Base-by-base conservation (phyloP, 2,888 invertebrate genomes). In the Limulus polyphemus region DNA sequence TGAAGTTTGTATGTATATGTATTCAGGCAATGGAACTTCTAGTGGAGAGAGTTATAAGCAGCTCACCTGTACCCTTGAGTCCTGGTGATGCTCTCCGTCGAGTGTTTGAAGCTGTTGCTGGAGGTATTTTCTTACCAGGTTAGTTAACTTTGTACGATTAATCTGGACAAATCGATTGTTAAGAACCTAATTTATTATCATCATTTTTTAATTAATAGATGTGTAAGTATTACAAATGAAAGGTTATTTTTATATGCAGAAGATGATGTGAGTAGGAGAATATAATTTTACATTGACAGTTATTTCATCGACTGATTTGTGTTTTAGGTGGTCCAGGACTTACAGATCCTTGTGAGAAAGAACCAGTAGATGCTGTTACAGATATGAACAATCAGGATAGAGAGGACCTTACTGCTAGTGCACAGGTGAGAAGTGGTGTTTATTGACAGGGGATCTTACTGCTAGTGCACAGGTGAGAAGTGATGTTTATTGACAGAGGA, bases 341-440 rank as follows among this genome's bases (percentile, higher is more conserved):
- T 64, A 81, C 89, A 50, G 99, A 99, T 82, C 98, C 98, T 7
- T 99, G 99, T 78, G 98, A 99, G 80, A 97, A 95, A 78, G 95
- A 97, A 58, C 84, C 87, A 0, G 83, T 81, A 12, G 97, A 99
- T 79, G 94, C 94, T n/a, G 82, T 93, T 60, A 84, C 84, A 14
- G 84, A 84, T 65, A 80, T 98, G 73, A 85, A 88, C 32, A 85
- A 88, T 55, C 95, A 95, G 76, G 90, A 95, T 74, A 83, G 95
- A 66, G 97, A 98, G 78, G 95, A 98, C 77, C 83, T 99, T 71
- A 98, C 98, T 7, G 89, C 92, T 47, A 92, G 91, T 62, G 95
- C 97, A 55, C 98, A 97, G 75, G 68, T 69, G 63, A 48, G 12
- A 49, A 49, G 47, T 54, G 49, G 32, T 52, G 49, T 57, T 46